Conservation (phyloP, 2,888 invertebrate species). For the Endomychus coccineus region DNA sequence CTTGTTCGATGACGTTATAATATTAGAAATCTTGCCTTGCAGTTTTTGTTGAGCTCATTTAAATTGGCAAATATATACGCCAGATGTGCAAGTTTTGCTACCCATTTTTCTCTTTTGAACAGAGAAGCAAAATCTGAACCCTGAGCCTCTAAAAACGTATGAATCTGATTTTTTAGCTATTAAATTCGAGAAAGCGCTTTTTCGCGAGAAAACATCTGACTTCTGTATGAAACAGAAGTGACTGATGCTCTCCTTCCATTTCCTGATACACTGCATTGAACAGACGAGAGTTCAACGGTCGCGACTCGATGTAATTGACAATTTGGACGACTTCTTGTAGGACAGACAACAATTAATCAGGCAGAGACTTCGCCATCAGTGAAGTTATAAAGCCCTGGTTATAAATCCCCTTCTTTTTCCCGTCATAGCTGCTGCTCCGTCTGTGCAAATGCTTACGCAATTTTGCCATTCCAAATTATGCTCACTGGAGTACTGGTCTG, state of each 20-base stretch:
- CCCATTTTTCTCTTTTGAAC: background rate
- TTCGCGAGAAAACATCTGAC: background rate
- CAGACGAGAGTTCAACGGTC: slow-evolving; percentile 1
- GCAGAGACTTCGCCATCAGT: slow-evolving; percentile 1
- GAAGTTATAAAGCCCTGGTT: background rate
- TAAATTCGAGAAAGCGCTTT: slow-evolving; percentile 2
- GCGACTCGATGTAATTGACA: slow-evolving; percentile 1
- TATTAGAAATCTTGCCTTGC: slow-evolving; percentile 14
- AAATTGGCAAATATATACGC: slow-evolving; percentile 1
- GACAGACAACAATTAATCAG: background rate
- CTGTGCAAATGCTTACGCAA: background rate
- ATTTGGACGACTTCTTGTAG: background rate
- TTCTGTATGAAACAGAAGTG: slow-evolving; percentile 1
- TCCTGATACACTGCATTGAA: slow-evolving; percentile 4
- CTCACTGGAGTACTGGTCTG: slow-evolving; percentile 1
- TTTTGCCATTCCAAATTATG: slow-evolving; percentile 6
- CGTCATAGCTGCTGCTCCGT: slow-evolving; percentile 6
- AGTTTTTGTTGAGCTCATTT: slow-evolving; percentile 2
- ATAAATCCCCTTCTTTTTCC: slow-evolving; percentile 1
- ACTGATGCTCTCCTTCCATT: slow-evolving; percentile 1
- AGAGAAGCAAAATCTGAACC: slow-evolving; percentile 1
- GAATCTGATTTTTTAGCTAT: background rate
- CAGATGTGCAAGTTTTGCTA: slow-evolving; percentile 2
- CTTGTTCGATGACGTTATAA: slow-evolving; percentile 19
- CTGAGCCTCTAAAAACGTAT: background rate